Percentiles rank a stretch among this genome's conserved stretches.
Evolutionary conservation across 1,140 invertebrate species (phyloP).

Genomic region (Condylostylus longicornis): DNA sequence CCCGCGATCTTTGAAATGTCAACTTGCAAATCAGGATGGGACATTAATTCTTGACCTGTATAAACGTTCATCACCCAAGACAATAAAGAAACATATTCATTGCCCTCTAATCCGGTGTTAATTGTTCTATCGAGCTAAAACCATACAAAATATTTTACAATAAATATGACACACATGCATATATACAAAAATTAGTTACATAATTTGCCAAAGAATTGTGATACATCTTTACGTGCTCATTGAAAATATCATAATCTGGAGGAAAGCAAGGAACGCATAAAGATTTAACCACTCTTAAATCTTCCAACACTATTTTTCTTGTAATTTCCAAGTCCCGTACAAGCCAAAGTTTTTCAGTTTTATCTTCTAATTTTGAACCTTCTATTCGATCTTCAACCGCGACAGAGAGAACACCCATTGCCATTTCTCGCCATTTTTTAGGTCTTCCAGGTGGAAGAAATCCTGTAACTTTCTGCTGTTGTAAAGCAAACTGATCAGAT

Average conservation of each 20-base stretch:
- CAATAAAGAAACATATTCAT: constrained; percentile 89
- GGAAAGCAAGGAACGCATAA: constrained; percentile 90
- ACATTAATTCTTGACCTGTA: constrained; percentile 67
- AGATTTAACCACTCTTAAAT: constrained; percentile 82
- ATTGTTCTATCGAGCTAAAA: constrained; percentile 75
- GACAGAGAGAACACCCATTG: constrained; percentile 67
- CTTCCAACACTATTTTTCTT: constrained; percentile 75
- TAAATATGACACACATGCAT: background rate
- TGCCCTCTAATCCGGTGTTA: constrained; percentile 74
- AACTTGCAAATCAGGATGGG: constrained; percentile 73
- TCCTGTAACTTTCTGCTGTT: constrained; percentile 62
- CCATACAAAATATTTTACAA: background rate
- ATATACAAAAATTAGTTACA: constrained; percentile 44
- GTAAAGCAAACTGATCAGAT: constrained; percentile 63
- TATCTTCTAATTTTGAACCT: constrained; percentile 83
- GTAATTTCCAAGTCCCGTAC: constrained; percentile 65
- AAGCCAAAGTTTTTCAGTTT: constrained; percentile 87
- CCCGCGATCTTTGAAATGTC: constrained; percentile 41
- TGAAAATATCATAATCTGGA: constrained; percentile 84
- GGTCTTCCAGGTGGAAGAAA: constrained; percentile 88
- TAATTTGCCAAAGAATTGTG: constrained; percentile 74
- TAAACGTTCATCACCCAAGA: constrained; percentile 86
- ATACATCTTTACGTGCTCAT: constrained; percentile 86
- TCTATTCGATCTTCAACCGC: constrained; percentile 72
- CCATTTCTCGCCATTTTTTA: constrained; percentile 81